Percentiles rank a stretch among this genome's conserved stretches.
Evolutionary conservation across 2,888 invertebrate genomes (phyloP).

Genomic region (Monochamus alternatus): DNA sequence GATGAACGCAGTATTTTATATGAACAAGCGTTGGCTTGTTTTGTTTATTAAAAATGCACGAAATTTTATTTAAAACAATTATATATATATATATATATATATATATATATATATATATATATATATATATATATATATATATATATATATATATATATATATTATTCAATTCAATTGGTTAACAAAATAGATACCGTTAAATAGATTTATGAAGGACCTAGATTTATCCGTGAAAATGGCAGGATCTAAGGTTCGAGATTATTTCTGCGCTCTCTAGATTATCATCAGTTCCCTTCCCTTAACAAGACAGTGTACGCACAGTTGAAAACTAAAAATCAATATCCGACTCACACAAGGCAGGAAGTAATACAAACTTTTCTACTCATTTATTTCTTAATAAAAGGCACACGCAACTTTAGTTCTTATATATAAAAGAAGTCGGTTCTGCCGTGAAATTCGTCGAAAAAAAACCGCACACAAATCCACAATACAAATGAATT

Average conservation of each 20-base stretch:
- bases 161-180: too few relatives aligned
- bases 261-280: conserved; percentile 1
- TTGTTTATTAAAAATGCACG: too few relatives aligned
- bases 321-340: conserved; percentile 11
- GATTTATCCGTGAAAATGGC: too few relatives aligned
- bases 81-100: too few relatives aligned
- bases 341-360: conserved; percentile 5
- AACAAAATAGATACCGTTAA: too few relatives aligned
- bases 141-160: too few relatives aligned
- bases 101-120: too few relatives aligned
- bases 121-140: too few relatives aligned
- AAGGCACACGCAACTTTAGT: conserved; percentile 9
- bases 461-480: not conserved
- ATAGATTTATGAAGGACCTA: not conserved
- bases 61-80: too few relatives aligned
- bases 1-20: too few relatives aligned
- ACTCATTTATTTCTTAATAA: conserved; percentile 13
- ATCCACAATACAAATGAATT: too few relatives aligned
- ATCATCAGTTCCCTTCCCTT: conserved; percentile 3
- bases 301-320: conserved; percentile 9
- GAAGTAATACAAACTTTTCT: conserved; percentile 13
- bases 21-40: too few relatives aligned
- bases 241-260: not conserved
- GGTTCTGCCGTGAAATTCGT: not conserved
- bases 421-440: not conserved